Conservation (phyloP, 2,888 invertebrate species). For the Sussaba pulchella region DNA sequence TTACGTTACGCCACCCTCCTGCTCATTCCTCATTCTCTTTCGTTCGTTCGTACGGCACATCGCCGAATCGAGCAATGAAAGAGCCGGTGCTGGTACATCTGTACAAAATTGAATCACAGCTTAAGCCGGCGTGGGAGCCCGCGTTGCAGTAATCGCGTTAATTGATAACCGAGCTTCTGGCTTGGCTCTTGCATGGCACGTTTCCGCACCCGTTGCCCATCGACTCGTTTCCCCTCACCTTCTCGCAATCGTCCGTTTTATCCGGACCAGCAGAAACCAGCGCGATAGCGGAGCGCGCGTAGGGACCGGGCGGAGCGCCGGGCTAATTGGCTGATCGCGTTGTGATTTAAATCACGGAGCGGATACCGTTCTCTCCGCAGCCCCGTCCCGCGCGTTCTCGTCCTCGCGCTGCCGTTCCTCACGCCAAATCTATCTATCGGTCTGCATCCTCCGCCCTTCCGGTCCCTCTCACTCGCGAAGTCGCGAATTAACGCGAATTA, state of each 20-base stretch:
- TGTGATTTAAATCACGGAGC: constrained; percentile 77
- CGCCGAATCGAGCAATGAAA: constrained; percentile 26
- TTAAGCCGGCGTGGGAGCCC: constrained; percentile 75
- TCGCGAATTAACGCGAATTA: constrained; percentile 78
- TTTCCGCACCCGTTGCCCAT: constrained; percentile 37
- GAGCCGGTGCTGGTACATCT: constrained; percentile 56
- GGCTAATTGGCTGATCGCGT: constrained; percentile 76
- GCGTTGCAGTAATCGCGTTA: constrained; percentile 73
- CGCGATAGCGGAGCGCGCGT: constrained; percentile 29
- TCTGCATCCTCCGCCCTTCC: constrained; percentile 31
- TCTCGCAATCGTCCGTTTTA: constrained; percentile 45
- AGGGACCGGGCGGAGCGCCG: constrained; percentile 68
- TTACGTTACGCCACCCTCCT: constrained; percentile 38
- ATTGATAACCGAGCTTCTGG: constrained; percentile 80
- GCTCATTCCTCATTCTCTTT: constrained; percentile 47
- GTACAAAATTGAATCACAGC: constrained; percentile 79
- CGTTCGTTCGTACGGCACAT: constrained; percentile 16
- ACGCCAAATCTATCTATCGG: constrained; percentile 44
- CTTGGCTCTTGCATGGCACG: constrained; percentile 63
- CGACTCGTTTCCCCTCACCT: constrained; percentile 28
- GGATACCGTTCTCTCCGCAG: constrained; percentile 56
- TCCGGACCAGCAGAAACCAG: constrained; percentile 46
- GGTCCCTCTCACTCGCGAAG: constrained; percentile 55
- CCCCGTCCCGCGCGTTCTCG: background rate
- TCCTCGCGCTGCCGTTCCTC: constrained; percentile 40